A percentile compares a stretch with the other conserved stretches of the same genome.
Conservation (phyloP, 2,113 vertebrate genomes). For the Haplochromis vanheusdeni region DNA sequence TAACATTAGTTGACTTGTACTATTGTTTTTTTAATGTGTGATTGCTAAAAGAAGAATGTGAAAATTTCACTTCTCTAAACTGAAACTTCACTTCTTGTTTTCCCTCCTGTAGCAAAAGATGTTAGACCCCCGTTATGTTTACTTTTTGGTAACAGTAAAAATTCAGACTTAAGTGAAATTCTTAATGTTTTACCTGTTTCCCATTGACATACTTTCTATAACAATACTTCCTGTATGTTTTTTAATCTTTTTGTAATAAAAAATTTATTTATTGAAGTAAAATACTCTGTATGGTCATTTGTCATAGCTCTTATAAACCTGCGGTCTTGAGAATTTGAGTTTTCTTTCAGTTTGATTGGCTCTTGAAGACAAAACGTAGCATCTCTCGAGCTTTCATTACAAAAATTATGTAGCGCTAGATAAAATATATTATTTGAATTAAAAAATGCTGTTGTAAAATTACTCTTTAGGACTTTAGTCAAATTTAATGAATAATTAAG, state of each 20-base stretch:
- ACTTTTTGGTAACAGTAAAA: background rate
- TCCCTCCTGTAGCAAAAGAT: background rate
- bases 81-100: background rate
- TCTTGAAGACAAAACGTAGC: background rate
- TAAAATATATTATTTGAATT: background rate
- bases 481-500: background rate
- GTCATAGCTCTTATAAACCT: background rate
- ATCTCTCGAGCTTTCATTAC: background rate
- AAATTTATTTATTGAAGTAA: constrained; percentile 57
- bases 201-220: constrained; percentile 2
- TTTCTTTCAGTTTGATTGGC: background rate
- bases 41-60: background rate
- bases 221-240: background rate
- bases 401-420: background rate
- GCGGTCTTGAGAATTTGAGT: background rate
- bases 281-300: background rate
- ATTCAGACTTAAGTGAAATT: background rate
- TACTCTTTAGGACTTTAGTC: background rate
- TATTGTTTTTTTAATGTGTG: background rate
- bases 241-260: constrained; percentile 56
- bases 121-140: background rate
- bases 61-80: background rate
- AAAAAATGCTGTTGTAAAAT: background rate
- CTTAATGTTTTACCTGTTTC: background rate
- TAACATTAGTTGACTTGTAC: background rate